A percentile compares a stretch with the other conserved stretches of the same genome.
Evolutionary conservation across 2,797 vertebrate genomes (phyloP).

Genomic region (Syncerus caffer): DNA sequence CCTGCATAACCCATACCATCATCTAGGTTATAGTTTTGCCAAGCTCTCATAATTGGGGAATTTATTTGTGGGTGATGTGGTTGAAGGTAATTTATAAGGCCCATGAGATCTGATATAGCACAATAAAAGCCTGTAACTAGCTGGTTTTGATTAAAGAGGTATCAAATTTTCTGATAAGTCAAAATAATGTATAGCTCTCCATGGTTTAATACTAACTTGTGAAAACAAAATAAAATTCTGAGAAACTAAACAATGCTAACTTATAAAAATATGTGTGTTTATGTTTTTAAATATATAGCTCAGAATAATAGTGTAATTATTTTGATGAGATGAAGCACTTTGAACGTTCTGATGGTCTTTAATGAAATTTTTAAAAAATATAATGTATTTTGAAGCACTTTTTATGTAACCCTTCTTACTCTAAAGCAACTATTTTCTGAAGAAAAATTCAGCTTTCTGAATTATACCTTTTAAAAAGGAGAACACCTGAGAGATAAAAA

Average conservation of each 20-base stretch:
- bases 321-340: conserved; percentile 7
- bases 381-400: neutral
- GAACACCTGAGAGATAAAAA: neutral
- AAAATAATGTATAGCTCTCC: neutral
- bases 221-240: neutral
- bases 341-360: neutral
- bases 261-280: neutral
- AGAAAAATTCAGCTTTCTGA: neutral
- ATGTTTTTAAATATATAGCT: conserved; percentile 20
- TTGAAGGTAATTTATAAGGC: neutral
- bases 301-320: conserved; percentile 1
- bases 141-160: neutral
- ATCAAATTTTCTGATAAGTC: neutral
- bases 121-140: neutral
- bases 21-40: neutral
- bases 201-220: neutral
- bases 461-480: neutral
- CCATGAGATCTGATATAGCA: neutral
- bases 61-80: neutral
- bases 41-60: neutral
- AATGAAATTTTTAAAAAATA: neutral
- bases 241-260: neutral
- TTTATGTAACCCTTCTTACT: neutral
- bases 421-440: conserved; percentile 3
- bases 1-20: neutral